Percentiles rank a stretch among this genome's conserved stretches.
phyloP scores from a whole-genome alignment of 1,140 invertebrate genomes.

The Diabrotica virgifera region DNA sequence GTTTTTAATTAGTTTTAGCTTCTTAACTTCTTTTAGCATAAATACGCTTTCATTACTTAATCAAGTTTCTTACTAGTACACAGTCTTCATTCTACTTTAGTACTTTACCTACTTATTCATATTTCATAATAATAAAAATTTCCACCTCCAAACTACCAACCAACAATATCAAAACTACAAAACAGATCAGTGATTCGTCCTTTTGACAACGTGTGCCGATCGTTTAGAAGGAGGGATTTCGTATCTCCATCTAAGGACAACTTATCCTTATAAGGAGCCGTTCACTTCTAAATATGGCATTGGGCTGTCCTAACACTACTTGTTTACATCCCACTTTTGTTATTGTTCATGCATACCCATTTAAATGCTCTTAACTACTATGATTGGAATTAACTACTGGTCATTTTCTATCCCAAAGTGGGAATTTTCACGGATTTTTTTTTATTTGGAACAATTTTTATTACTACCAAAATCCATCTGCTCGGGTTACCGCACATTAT shows the following conservation, averaged over 20 bases:
- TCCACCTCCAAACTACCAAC: background rate
- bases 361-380: too few species aligned
- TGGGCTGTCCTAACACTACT: constrained; percentile 57
- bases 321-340: constrained; percentile 50
- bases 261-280: constrained; percentile 70
- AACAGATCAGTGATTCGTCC: constrained; percentile 12
- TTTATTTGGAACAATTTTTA: constrained; percentile 27
- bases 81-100: too few species aligned
- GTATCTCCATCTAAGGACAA: constrained; percentile 69
- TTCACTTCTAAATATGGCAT: constrained; percentile 72
- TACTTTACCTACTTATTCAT: too few species aligned
- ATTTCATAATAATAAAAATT: background rate
- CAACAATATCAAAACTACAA: background rate
- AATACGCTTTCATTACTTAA: too few species aligned
- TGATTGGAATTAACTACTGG: too few species aligned
- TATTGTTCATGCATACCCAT: background rate
- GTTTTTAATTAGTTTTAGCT: too few species aligned
- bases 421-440: background rate
- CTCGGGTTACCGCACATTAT: constrained; percentile 37
- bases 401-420: too few species aligned
- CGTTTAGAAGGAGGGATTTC: constrained; percentile 59
- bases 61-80: too few species aligned
- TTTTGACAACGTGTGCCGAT: constrained; percentile 36
- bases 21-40: too few species aligned
- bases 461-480: constrained; percentile 26